Evolutionary conservation across 2,797 vertebrate genomes (phyloP).

Genomic region (Anas capensis): DNA sequence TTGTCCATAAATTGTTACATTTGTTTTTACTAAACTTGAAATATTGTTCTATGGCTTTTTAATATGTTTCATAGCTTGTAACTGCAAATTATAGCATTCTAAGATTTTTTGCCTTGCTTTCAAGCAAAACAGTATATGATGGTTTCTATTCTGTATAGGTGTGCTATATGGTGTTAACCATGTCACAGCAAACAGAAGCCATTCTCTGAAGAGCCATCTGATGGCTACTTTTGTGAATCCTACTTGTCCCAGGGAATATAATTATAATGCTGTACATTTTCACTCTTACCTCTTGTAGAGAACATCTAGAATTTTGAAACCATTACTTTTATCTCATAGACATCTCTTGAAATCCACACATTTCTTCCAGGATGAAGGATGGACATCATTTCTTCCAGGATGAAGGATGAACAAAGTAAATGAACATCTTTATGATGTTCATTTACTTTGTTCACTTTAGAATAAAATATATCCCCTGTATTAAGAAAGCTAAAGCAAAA

Average conservation of each 20-base stretch:
- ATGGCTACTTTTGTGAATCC: background rate
- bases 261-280: background rate
- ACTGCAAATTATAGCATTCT: background rate
- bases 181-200: background rate
- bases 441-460: background rate
- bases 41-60: background rate
- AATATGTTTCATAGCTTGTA: background rate
- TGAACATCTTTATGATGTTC: slow-evolving; percentile 6
- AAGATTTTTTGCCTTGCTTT: background rate
- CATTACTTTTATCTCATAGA: slow-evolving; percentile 34
- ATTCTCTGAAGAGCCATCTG: background rate
- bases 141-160: background rate
- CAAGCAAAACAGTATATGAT: background rate
- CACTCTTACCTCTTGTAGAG: background rate
- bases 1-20: background rate
- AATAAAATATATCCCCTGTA: background rate
- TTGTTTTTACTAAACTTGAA: background rate
- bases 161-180: background rate
- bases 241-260: background rate
- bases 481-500: background rate
- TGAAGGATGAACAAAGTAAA: background rate
- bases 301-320: slow-evolving; percentile 37
- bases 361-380: slow-evolving; percentile 26
- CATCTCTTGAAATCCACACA: slow-evolving; percentile 43
- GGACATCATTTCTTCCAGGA: slow-evolving; percentile 14